These are phyloP conservation scores for Drosophila buzzatii DNA, from an alignment of 2,888 invertebrate genomes.

Conservation along the genomic window DNA sequence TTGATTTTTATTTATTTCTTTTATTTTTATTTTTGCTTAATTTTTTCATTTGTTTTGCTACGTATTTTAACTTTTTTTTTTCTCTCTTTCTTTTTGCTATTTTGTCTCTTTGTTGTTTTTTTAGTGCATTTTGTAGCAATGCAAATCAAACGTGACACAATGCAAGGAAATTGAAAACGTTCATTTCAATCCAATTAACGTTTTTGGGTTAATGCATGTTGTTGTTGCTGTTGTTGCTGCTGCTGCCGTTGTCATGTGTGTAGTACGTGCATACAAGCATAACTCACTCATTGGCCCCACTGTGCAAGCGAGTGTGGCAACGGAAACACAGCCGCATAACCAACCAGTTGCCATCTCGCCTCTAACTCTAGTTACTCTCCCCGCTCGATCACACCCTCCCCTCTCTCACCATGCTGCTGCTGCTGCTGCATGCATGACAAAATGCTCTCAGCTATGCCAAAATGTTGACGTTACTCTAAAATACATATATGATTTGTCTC, in stretches of 20 bases:
- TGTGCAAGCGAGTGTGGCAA: slow-evolving; percentile 34
- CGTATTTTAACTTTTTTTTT: slow-evolving; percentile 2
- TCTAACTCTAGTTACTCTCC: background rate
- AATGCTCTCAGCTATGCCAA: slow-evolving; percentile 44
- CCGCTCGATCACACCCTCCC: background rate
- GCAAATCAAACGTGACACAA: slow-evolving; percentile 77
- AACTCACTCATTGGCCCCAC: slow-evolving; percentile 35
- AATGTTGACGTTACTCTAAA: slow-evolving; percentile 10
- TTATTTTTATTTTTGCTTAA: slow-evolving; percentile 3
- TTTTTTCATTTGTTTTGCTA: slow-evolving; percentile 12
- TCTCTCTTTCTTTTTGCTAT: background rate
- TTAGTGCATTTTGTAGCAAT: slow-evolving; percentile 40
- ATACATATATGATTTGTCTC: background rate
- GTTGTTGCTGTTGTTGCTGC: slow-evolving; percentile 2
- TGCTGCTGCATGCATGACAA: slow-evolving; percentile 45
- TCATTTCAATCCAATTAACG: slow-evolving; percentile 83
- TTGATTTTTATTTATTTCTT: background rate
- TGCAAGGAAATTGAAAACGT: slow-evolving; percentile 76
- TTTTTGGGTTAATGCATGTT: slow-evolving; percentile 83
- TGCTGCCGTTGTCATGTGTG: slow-evolving; percentile 16
- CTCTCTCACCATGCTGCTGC: background rate
- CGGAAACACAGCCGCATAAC: slow-evolving; percentile 51
- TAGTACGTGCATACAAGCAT: slow-evolving; percentile 42
- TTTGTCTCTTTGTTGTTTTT: background rate
- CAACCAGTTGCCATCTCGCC: slow-evolving; percentile 40